phyloP scores from a whole-genome alignment of 2,113 vertebrate species.

The Trichomycterus rosablanca region DNA sequence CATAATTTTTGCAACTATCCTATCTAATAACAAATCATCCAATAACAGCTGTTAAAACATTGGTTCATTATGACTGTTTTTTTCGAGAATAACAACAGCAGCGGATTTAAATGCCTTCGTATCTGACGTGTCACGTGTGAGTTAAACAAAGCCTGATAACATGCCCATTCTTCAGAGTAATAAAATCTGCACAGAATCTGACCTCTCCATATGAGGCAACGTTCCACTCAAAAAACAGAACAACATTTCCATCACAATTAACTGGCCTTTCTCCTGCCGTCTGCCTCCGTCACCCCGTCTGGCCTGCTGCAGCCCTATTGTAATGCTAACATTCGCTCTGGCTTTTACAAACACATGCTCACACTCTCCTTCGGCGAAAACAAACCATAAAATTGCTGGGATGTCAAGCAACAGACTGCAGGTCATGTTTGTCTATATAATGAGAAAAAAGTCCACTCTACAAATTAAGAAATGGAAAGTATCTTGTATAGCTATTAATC shows the following conservation, averaged over 20 bases:
- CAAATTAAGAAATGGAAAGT: not conserved
- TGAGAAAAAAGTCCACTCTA: not conserved
- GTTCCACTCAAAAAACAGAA: not conserved
- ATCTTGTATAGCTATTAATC: not conserved
- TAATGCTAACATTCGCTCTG: constrained; percentile 30
- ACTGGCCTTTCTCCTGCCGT: constrained; percentile 28
- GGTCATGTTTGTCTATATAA: constrained; percentile 11
- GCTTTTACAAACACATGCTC: constrained; percentile 8
- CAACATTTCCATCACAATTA: constrained; percentile 38
- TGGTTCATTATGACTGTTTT: no score
- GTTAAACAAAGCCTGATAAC: constrained; percentile 23
- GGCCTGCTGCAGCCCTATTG: constrained; percentile 33
- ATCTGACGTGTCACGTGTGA: no score
- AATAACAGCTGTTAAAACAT: no score
- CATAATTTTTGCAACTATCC: no score
- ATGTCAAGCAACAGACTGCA: constrained; percentile 11
- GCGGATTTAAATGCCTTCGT: not conserved
- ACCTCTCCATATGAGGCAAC: constrained; percentile 4
- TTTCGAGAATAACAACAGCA: not conserved
- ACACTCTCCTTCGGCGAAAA: constrained; percentile 25
- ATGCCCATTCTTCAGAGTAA: not conserved
- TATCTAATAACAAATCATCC: no score
- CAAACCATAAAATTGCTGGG: constrained; percentile 16
- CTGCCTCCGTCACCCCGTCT: constrained; percentile 34
- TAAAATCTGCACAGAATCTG: constrained; percentile 8